These are phyloP conservation scores for Axis porcinus DNA, from an alignment of 2,113 vertebrate species.

Conservation along the genomic window DNA sequence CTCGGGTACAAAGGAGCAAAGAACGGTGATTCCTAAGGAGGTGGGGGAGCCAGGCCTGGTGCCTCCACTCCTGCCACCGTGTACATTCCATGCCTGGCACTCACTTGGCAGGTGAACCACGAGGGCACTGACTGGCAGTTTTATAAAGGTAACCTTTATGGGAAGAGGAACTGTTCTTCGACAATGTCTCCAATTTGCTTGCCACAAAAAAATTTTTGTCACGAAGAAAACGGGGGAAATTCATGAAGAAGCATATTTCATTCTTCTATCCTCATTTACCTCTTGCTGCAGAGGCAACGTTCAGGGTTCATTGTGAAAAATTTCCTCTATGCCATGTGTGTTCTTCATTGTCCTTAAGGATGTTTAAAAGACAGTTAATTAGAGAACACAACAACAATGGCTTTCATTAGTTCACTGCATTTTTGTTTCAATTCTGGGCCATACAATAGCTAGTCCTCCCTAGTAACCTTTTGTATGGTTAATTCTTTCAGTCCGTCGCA, in stretches of 20 bases:
- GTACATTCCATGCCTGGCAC: slow-evolving; percentile 77
- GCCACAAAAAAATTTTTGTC: slow-evolving; percentile 49
- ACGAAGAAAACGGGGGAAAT: not conserved
- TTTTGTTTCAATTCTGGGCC: slow-evolving; percentile 41
- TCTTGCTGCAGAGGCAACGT: slow-evolving; percentile 22
- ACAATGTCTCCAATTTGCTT: slow-evolving; percentile 76
- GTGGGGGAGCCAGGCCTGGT: slow-evolving; percentile 76
- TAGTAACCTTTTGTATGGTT: slow-evolving; percentile 35
- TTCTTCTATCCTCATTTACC: slow-evolving; percentile 3
- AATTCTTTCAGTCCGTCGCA: slow-evolving; percentile 53
- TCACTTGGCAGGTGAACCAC: slow-evolving; percentile 78
- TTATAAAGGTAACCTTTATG: slow-evolving; percentile 76
- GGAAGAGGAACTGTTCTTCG: slow-evolving; percentile 74
- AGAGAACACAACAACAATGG: slow-evolving; percentile 28
- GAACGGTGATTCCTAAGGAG: slow-evolving; percentile 72
- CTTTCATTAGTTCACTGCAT: slow-evolving; percentile 32
- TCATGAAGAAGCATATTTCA: slow-evolving; percentile 15
- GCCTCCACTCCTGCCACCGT: slow-evolving; percentile 69
- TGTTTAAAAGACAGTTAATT: slow-evolving; percentile 37
- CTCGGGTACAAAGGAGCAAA: slow-evolving; percentile 76
- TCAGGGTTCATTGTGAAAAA: slow-evolving; percentile 36
- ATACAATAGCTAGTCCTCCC: slow-evolving; percentile 24
- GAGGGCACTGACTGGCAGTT: slow-evolving; percentile 76
- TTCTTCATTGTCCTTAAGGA: slow-evolving; percentile 55
- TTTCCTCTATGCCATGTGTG: slow-evolving; percentile 32